These are phyloP conservation scores for Elephas maximus DNA, from an alignment of 2,113 vertebrate genomes.

Conservation along the genomic window DNA sequence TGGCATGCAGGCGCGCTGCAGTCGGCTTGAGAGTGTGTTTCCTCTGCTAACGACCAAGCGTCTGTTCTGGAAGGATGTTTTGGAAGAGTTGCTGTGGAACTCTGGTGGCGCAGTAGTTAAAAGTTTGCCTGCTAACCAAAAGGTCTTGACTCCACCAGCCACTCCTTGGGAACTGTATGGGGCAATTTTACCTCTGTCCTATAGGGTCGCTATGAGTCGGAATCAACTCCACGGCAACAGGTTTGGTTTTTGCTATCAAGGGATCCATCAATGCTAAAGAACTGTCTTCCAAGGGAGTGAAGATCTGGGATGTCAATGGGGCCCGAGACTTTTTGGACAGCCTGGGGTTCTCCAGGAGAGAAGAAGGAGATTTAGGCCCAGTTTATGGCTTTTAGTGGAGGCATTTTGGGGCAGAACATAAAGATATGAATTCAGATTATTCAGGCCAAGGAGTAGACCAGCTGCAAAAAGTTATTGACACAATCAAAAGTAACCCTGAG, in stretches of 20 bases:
- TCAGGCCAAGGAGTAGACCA: slow-evolving; percentile 97
- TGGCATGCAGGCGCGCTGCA: too few species aligned
- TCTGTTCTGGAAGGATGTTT: slow-evolving; percentile 97
- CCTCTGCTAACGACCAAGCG: slow-evolving; percentile 97
- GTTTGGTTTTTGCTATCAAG: slow-evolving; percentile 81
- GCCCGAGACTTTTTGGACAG: slow-evolving; percentile 95
- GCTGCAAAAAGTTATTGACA: slow-evolving; percentile 95
- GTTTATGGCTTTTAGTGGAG: slow-evolving; percentile 99
- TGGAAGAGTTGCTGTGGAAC: slow-evolving; percentile 97
- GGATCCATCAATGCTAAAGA: slow-evolving; percentile 98
- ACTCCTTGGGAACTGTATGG: too few species aligned
- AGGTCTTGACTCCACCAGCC: background rate
- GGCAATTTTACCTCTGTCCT: background rate
- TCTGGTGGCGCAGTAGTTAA: too few species aligned
- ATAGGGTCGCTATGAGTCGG: too few species aligned
- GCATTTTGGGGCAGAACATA: slow-evolving; percentile 98
- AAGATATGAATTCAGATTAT: slow-evolving; percentile 96
- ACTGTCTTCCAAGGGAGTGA: slow-evolving; percentile 96
- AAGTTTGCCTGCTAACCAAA: too few species aligned
- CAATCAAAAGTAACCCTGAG: slow-evolving; percentile 95
- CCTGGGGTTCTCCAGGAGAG: slow-evolving; percentile 92
- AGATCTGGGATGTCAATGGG: slow-evolving; percentile 98
- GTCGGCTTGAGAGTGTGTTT: slow-evolving; percentile 83
- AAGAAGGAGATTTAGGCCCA: slow-evolving; percentile 97
- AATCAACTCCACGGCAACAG: too few species aligned